Evolutionary conservation across 2,888 invertebrate species (phyloP), one percentile per base, ranked within the genome.

Genomic region (Pecten maximus): DNA sequence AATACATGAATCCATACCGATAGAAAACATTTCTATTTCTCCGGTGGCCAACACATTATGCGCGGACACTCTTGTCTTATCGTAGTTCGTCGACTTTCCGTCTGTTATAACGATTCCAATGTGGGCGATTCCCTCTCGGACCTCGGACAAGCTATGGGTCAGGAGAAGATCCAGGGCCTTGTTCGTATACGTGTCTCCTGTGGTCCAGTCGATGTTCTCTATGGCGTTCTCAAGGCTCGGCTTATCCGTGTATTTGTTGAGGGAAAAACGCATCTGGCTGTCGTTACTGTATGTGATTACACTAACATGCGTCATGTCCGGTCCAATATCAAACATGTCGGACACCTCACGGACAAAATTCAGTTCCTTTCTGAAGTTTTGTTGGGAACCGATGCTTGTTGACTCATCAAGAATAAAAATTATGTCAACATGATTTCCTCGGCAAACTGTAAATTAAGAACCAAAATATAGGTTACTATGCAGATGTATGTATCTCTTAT

Each of bases 341-440:
- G 93, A 44, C 0, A 93, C 50, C 40, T 93, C 90, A 19, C 89
- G 44, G 12, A 93, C 91, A 50, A 93, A 93, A 28, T 40, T 19
- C 8, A 91, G 88, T 88, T 93, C 92, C 16, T 87, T 88, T 40
- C 90, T 89, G 89, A 94, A 94, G 48, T 89, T 91, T 88, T 92
- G 89, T 16, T 91, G 90, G 0, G 87, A 50, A 88, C 92, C 91
- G 40, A 94, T 92, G 87, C 94, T 94, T n/a, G 92, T 74, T 6
- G 94, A 94, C 90, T 91, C 91, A 87, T 94, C 94, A 12, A 94
- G 54, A 40, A 93, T 89, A 87, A 94, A 93, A 39, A 93, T 90
- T 23, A 94, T 87, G 40, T 94, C 94, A 15, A 93, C 94, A 16
- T 90, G 88, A 48, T 92, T 92, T 16, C 92, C 92, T 50, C 91